Conservation (phyloP, 2,797 vertebrate genomes). For the Nothura maculosa region DNA sequence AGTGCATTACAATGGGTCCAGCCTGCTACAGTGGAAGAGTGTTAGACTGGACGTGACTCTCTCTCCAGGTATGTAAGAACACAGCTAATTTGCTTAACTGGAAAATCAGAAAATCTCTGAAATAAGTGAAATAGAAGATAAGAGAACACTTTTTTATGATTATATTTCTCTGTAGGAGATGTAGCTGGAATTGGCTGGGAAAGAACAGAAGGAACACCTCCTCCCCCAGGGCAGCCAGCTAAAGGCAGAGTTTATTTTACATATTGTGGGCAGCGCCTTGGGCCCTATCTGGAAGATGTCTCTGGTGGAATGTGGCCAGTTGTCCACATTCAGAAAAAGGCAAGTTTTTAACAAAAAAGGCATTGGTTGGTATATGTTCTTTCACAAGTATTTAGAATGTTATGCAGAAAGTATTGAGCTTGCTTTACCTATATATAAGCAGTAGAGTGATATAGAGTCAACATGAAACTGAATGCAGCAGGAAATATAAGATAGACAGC, state of each 20-base stretch:
- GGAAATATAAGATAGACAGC: background rate
- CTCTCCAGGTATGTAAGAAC: conserved; percentile 89
- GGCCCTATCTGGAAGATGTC: conserved; percentile 93
- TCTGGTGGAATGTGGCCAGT: conserved; percentile 99
- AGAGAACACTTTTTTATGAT: background rate
- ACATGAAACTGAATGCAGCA: too few species aligned
- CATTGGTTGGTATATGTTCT: rapidly evolving
- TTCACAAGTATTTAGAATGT: background rate
- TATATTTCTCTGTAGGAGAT: conserved; percentile 83
- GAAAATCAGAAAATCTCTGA: background rate
- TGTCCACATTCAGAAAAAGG: conserved; percentile 99
- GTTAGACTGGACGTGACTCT: conserved; percentile 96
- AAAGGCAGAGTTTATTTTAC: conserved; percentile 98
- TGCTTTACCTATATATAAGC: background rate
- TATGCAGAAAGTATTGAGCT: background rate
- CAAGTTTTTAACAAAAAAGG: conserved; percentile 45
- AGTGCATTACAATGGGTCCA: conserved; percentile 99
- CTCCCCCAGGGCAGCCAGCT: conserved; percentile 94
- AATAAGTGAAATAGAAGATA: background rate
- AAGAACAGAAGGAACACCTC: conserved; percentile 94
- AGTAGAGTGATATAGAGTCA: background rate
- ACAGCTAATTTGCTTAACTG: background rate
- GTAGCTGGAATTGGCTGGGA: conserved; percentile 98
- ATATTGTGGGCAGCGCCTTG: conserved; percentile 93
- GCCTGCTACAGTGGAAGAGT: conserved; percentile 98